Evolutionary conservation across 1,140 invertebrate species (phyloP).

Genomic region (Pseudomyrmex concolor): DNA sequence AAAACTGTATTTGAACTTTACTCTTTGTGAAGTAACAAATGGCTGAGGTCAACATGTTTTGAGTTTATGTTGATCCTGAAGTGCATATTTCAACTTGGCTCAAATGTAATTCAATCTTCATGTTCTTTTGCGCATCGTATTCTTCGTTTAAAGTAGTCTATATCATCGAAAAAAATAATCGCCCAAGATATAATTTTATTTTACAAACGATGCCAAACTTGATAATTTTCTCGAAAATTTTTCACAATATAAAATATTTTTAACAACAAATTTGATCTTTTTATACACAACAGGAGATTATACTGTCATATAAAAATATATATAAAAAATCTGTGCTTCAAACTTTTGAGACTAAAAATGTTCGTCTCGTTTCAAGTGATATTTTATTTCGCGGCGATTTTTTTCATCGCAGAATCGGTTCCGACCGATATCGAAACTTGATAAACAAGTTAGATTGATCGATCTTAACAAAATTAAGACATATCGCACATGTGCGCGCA

Average conservation of each 20-base stretch:
- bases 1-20: too few species aligned
- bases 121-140: background rate
- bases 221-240: too few species aligned
- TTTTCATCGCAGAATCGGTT: background rate
- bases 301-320: too few species aligned
- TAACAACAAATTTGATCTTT: too few species aligned
- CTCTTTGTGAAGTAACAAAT: background rate
- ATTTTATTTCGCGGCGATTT: too few species aligned
- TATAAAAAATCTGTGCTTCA: too few species aligned
- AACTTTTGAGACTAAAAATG: too few species aligned
- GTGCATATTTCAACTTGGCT: constrained; percentile 7
- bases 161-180: background rate
- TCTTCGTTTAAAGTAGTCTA: background rate
- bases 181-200: too few species aligned
- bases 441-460: background rate
- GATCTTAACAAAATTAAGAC: background rate
- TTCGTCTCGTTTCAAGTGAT: too few species aligned
- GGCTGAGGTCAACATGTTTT: background rate
- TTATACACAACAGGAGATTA: too few species aligned
- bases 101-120: constrained; percentile 30
- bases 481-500: background rate
- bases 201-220: too few species aligned
- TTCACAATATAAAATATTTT: background rate
- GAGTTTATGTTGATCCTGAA: background rate
- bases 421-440: background rate